phyloP scores from a whole-genome alignment of 2,113 vertebrate genomes.

The Xiphophorus couchianus region DNA sequence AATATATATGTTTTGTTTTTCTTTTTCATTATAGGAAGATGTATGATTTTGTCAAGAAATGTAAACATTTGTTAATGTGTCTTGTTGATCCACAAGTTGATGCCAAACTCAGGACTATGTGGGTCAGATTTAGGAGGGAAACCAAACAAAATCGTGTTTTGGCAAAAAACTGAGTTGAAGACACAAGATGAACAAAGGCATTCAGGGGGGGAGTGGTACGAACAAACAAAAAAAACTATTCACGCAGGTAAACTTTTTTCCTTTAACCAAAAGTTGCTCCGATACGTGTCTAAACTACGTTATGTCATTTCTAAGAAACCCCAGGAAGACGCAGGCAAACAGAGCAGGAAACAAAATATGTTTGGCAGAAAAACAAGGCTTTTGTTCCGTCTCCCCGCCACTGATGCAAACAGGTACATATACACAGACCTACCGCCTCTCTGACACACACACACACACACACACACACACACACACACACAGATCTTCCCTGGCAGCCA shows the following conservation, averaged over 20 bases:
- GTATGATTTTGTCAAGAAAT: no score
- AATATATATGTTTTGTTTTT: not conserved
- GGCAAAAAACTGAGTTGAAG: slow-evolving; percentile 3
- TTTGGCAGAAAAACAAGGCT: slow-evolving; percentile 29
- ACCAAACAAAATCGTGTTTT: not conserved
- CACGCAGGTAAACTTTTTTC: not conserved
- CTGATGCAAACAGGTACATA: slow-evolving; percentile 14
- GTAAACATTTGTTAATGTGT: no score
- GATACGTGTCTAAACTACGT: slow-evolving; percentile 4
- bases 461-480: slow-evolving; percentile 10
- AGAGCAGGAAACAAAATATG: slow-evolving; percentile 10
- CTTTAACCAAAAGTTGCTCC: not conserved
- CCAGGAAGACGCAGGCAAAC: not conserved
- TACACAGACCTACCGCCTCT: not conserved
- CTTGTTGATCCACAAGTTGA: not conserved
- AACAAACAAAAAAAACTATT: not conserved
- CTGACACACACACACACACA: slow-evolving; percentile 19
- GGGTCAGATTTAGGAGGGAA: not conserved
- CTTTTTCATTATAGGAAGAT: not conserved
- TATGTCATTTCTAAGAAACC: not conserved
- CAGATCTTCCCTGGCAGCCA: slow-evolving; percentile 55
- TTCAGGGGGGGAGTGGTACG: not conserved
- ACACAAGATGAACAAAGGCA: not conserved
- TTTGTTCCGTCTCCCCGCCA: slow-evolving; percentile 19
- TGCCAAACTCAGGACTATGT: not conserved